These are phyloP conservation scores for Peromyscus polionotus DNA, from an alignment of 2,113 vertebrate species.

Conservation along the genomic window DNA sequence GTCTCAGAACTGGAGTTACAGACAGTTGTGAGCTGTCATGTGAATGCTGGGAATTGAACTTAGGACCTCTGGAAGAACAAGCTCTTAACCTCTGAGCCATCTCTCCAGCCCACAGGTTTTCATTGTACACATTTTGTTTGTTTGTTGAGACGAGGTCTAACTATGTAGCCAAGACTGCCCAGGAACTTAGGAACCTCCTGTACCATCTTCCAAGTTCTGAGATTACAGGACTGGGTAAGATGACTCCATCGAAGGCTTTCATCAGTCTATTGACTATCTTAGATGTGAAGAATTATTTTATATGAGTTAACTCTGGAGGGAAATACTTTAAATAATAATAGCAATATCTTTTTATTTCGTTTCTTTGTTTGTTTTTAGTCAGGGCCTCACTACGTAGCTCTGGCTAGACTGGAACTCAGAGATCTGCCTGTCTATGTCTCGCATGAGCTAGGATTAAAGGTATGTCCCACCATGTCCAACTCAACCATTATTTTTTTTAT, in stretches of 20 bases:
- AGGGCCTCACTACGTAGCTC: neutral
- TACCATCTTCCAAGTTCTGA: neutral
- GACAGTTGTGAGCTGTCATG: neutral
- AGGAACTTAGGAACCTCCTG: neutral
- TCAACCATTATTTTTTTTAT: neutral
- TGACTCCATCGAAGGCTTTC: neutral
- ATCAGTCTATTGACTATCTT: neutral
- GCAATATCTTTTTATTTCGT: no score
- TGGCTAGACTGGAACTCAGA: neutral
- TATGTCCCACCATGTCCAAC: neutral
- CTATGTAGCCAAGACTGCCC: neutral
- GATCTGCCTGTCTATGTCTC: neutral
- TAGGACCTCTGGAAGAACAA: no score
- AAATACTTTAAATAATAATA: neutral
- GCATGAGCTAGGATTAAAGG: neutral
- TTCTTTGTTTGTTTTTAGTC: neutral
- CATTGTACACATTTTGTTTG: neutral
- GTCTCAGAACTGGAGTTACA: neutral
- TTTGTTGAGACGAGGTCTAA: neutral
- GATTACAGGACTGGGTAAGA: neutral
- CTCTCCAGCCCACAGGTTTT: neutral
- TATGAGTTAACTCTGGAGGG: neutral
- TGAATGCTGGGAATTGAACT: neutral
- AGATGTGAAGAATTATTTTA: neutral
- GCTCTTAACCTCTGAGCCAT: no score